Conservation (phyloP, 2,797 vertebrate species). For the Loris lydekkerianus region DNA sequence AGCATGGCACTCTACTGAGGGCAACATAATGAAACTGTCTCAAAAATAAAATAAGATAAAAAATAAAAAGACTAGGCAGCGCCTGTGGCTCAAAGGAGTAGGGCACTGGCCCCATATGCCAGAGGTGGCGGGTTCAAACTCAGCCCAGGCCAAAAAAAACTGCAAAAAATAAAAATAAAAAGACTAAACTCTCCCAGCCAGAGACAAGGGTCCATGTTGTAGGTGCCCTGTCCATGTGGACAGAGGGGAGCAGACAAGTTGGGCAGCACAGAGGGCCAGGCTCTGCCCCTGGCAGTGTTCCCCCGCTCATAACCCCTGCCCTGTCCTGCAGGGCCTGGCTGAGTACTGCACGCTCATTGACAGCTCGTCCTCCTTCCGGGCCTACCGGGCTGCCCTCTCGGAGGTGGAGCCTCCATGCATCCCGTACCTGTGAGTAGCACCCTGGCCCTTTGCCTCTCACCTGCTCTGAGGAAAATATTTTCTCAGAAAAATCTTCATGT, state of each 20-base stretch:
- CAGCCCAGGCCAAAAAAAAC: no score
- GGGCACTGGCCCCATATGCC: no score
- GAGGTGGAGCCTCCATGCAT: conserved; percentile 99
- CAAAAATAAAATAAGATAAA: no score
- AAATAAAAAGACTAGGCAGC: background rate
- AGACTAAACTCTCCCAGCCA: rapidly evolving
- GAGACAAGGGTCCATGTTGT: background rate
- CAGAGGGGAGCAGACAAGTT: background rate
- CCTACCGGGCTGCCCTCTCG: conserved; percentile 96
- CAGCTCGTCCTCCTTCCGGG: conserved; percentile 99
- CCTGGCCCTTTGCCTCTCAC: no score
- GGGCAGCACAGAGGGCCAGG: background rate
- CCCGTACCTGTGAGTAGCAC: conserved; percentile 95
- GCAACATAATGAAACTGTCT: no score
- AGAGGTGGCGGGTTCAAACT: no score
- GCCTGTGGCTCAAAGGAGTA: no score
- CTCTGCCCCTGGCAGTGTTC: rapidly evolving
- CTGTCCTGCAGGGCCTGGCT: conserved; percentile 93
- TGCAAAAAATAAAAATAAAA: background rate
- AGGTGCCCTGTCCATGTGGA: background rate
- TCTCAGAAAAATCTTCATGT: rapidly evolving
- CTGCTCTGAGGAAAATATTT: background rate
- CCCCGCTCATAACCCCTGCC: background rate
- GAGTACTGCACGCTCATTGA: conserved; percentile 99
- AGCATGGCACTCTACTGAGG: no score